A percentile compares a stretch with the other conserved stretches of the same genome.
Conservation (phyloP, 2,797 vertebrate genomes). For the Telmatherina bonti region DNA sequence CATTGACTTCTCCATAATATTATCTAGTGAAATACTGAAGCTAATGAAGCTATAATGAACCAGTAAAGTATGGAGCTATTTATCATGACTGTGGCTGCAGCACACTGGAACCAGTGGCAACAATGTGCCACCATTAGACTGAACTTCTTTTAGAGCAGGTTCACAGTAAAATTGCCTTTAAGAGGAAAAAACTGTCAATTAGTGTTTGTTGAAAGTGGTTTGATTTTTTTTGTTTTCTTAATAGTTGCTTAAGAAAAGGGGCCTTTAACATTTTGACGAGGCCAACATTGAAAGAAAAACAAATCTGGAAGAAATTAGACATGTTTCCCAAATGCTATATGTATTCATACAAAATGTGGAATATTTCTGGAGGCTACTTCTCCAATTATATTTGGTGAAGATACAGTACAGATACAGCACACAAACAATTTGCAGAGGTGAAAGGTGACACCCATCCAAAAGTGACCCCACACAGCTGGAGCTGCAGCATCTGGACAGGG, state of each 20-base stretch:
- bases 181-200: conserved; percentile 43
- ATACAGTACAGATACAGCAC: too few species aligned
- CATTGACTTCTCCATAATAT: conserved; percentile 43
- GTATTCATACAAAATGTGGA: conserved; percentile 3
- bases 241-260: conserved; percentile 22
- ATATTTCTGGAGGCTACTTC: conserved; percentile 10
- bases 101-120: conserved; percentile 35
- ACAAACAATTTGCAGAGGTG: conserved; percentile 8
- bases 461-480: conserved; percentile 28
- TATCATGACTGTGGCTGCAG: conserved; percentile 44
- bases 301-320: conserved; percentile 1
- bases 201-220: conserved; percentile 39
- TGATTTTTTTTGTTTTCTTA: conserved; percentile 24
- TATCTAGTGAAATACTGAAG: conserved; percentile 50
- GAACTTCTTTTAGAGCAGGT: conserved; percentile 26
- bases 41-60: conserved; percentile 59
- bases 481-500: conserved; percentile 45
- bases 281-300: conserved; percentile 14
- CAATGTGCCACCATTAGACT: conserved; percentile 46
- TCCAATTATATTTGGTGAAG: conserved; percentile 4
- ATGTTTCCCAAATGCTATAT: conserved; percentile 3
- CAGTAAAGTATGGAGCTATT: conserved; percentile 46
- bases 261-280: conserved; percentile 27
- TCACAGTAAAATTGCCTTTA: conserved; percentile 30
- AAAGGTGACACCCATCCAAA: conserved; percentile 21